A percentile compares a stretch with the other conserved stretches of the same genome.
phyloP scores from a whole-genome alignment of 2,113 vertebrate genomes.

The Anoplopoma fimbria region DNA sequence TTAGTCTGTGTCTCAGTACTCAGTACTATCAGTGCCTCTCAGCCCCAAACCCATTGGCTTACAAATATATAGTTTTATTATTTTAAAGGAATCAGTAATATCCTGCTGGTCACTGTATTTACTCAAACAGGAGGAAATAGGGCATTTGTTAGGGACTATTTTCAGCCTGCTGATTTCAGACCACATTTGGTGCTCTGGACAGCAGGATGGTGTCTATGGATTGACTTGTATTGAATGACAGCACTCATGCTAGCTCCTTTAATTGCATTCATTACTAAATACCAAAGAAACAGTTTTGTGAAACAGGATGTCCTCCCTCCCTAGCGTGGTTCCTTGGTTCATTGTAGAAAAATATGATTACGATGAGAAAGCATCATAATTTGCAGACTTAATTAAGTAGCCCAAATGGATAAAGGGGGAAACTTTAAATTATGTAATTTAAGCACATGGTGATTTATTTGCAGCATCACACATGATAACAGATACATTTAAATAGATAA shows the following conservation, averaged over 20 bases:
- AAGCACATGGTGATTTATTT: background rate
- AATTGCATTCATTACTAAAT: background rate
- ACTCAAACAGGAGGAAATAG: background rate
- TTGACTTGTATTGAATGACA: background rate
- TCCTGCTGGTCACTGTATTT: background rate
- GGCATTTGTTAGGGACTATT: background rate
- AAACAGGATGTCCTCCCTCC: background rate
- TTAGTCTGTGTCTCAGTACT: background rate
- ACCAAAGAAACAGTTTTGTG: background rate
- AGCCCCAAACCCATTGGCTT: background rate
- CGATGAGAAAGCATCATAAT: background rate
- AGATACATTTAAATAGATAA: background rate
- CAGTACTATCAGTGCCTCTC: background rate
- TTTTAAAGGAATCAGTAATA: background rate
- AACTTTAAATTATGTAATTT: background rate
- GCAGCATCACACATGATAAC: background rate
- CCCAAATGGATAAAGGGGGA: background rate
- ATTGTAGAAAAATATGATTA: background rate
- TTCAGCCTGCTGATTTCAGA: background rate
- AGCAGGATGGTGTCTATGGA: background rate
- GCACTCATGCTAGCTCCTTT: background rate
- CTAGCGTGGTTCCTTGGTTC: background rate
- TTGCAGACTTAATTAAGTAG: background rate
- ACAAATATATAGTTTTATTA: background rate
- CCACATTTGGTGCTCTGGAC: background rate